Evolutionary conservation across 2,113 vertebrate genomes (phyloP).

Genomic region (Danionella cerebrum): DNA sequence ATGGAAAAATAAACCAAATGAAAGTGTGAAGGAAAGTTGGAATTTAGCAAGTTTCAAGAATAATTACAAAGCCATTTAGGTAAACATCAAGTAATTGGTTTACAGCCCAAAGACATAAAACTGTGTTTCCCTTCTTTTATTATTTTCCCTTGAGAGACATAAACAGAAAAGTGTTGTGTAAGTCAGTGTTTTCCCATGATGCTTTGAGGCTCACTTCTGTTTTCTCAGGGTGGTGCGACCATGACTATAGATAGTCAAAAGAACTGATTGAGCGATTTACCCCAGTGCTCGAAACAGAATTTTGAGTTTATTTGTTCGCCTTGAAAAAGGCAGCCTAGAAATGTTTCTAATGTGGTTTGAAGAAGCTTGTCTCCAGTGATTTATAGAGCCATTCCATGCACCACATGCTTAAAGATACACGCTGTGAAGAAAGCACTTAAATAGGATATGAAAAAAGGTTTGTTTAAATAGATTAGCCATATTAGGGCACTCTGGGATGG

Average conservation of each 20-base stretch:
- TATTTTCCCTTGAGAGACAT: background rate
- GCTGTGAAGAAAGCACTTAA: background rate
- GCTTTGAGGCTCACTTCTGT: background rate
- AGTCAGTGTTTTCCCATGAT: background rate
- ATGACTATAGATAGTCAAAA: background rate
- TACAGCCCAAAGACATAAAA: too few relatives aligned
- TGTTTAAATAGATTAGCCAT: constrained; percentile 11
- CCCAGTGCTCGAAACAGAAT: background rate
- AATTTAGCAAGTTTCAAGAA: background rate
- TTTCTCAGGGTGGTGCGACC: background rate
- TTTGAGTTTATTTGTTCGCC: background rate
- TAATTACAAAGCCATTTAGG: background rate
- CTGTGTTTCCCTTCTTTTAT: background rate
- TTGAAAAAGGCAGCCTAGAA: background rate
- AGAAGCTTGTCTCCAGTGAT: background rate
- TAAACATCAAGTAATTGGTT: background rate
- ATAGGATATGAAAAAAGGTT: background rate
- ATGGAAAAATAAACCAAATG: background rate
- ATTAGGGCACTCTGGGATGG: constrained; percentile 8
- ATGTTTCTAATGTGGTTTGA: background rate
- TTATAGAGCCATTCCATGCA: background rate
- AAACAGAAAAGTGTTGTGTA: background rate
- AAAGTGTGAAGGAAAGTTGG: background rate
- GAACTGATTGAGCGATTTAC: background rate
- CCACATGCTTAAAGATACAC: constrained; percentile 5